phyloP scores from a whole-genome alignment of 2,888 invertebrate genomes.

The Zhengitettix transpicula region DNA sequence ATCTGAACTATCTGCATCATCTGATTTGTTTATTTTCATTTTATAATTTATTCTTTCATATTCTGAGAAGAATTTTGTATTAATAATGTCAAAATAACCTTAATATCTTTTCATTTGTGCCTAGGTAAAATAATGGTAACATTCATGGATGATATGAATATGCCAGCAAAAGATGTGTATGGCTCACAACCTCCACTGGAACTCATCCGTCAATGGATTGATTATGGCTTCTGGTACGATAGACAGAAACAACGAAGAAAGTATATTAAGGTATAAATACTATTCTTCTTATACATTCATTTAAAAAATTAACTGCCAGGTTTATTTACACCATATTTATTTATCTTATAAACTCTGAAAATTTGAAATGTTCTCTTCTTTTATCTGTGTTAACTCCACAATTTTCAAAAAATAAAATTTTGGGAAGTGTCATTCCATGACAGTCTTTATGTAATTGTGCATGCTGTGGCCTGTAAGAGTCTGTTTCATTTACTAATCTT shows the following conservation, averaged over 20 bases:
- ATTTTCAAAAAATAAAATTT: too few species aligned
- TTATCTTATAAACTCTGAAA: not conserved
- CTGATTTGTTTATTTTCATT: too few species aligned
- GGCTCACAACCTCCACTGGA: slow-evolving; percentile 83
- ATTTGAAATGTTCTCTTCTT: not conserved
- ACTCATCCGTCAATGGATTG: slow-evolving; percentile 67
- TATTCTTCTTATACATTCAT: not conserved
- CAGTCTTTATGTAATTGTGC: too few species aligned
- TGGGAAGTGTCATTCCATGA: too few species aligned
- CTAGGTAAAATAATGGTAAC: slow-evolving; percentile 57
- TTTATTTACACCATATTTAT: not conserved
- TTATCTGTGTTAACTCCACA: too few species aligned
- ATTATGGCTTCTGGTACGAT: slow-evolving; percentile 84
- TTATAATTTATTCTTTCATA: too few species aligned
- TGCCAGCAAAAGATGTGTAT: slow-evolving; percentile 77
- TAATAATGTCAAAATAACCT: too few species aligned
- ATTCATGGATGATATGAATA: slow-evolving; percentile 85
- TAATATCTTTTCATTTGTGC: slow-evolving; percentile 9
- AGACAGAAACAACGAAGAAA: slow-evolving; percentile 54
- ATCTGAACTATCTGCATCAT: too few species aligned
- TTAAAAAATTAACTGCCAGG: not conserved
- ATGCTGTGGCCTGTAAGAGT: too few species aligned
- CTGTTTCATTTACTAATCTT: too few species aligned
- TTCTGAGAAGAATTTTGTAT: too few species aligned
- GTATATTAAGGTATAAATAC: slow-evolving; percentile 37